These are phyloP conservation scores for Mythimna loreyi DNA, from an alignment of 2,888 invertebrate species.

Conservation along the genomic window DNA sequence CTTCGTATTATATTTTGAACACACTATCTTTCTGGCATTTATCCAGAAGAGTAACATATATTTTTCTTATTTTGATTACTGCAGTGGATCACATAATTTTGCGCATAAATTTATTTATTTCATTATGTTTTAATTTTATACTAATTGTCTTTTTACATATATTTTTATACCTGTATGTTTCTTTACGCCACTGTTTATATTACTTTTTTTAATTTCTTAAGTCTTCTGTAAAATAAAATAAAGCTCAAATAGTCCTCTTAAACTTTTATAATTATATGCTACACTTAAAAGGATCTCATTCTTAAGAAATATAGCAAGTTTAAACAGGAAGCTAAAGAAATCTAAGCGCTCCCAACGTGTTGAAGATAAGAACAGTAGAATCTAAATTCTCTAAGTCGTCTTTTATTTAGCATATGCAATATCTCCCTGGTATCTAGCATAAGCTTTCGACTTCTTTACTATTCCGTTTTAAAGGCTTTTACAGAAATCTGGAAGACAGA, in stretches of 20 bases:
- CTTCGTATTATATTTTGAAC: too few relatives aligned
- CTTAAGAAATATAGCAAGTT: slow-evolving; percentile 31
- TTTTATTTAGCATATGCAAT: slow-evolving; percentile 51
- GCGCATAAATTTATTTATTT: too few relatives aligned
- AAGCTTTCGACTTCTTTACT: slow-evolving; percentile 20
- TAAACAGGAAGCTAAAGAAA: slow-evolving; percentile 34
- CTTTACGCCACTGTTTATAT: too few relatives aligned
- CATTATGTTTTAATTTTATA: too few relatives aligned
- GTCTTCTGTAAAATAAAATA: too few relatives aligned
- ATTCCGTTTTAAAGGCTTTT: background rate
- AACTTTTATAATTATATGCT: slow-evolving; percentile 5
- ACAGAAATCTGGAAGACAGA: background rate
- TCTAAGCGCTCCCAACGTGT: slow-evolving; percentile 43
- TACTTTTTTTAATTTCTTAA: too few relatives aligned
- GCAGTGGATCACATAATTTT: too few relatives aligned
- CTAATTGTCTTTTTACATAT: too few relatives aligned
- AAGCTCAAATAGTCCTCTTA: background rate
- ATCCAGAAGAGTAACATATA: too few relatives aligned
- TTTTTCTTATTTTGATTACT: too few relatives aligned
- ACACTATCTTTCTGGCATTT: too few relatives aligned
- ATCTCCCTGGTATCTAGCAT: slow-evolving; percentile 20
- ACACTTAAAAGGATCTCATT: slow-evolving; percentile 25
- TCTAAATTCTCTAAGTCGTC: slow-evolving; percentile 45
- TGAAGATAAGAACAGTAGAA: slow-evolving; percentile 32
- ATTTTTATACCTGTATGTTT: too few relatives aligned